phyloP scores from a whole-genome alignment of 1,140 invertebrate genomes.

The Babylonia areolata region DNA sequence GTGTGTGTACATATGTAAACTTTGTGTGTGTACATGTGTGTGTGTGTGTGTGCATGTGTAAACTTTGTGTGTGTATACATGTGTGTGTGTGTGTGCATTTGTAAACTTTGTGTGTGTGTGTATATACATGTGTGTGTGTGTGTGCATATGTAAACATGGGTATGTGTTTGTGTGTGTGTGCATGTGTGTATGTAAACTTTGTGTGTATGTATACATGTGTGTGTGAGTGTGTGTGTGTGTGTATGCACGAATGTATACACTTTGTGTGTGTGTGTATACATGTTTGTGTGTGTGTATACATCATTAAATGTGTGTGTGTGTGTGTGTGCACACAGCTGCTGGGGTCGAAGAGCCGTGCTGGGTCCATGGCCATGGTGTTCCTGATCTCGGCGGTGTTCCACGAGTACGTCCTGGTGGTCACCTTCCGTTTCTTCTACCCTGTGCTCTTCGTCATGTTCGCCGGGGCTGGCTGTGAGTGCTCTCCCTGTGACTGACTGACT shows the following conservation, averaged over 20 bases:
- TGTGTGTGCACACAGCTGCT: conserved; percentile 61
- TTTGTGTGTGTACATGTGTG: too few relatives aligned
- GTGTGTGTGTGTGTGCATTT: too few relatives aligned
- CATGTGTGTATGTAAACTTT: not conserved
- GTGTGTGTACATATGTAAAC: too few relatives aligned
- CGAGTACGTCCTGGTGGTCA: conserved; percentile 88
- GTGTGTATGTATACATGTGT: not conserved
- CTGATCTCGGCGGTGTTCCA: conserved; percentile 85
- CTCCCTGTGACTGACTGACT: not conserved
- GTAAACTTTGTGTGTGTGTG: too few relatives aligned
- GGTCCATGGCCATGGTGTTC: conserved; percentile 79
- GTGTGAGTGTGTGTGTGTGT: too few relatives aligned
- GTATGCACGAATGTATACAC: not conserved
- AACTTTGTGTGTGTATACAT: too few relatives aligned
- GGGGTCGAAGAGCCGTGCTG: conserved; percentile 71
- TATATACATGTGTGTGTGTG: too few relatives aligned
- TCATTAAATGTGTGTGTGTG: not conserved
- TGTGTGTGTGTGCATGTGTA: too few relatives aligned
- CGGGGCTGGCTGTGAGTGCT: conserved; percentile 75
- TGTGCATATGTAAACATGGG: too few relatives aligned
- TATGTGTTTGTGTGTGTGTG: too few relatives aligned
- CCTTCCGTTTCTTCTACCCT: conserved; percentile 91
- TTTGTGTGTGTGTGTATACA: not conserved
- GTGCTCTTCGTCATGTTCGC: conserved; percentile 83
- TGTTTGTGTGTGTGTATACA: not conserved